Percentiles rank a stretch among this genome's conserved stretches.
Conservation (phyloP, 1,140 invertebrate species). For the Meteorus sp. region DNA sequence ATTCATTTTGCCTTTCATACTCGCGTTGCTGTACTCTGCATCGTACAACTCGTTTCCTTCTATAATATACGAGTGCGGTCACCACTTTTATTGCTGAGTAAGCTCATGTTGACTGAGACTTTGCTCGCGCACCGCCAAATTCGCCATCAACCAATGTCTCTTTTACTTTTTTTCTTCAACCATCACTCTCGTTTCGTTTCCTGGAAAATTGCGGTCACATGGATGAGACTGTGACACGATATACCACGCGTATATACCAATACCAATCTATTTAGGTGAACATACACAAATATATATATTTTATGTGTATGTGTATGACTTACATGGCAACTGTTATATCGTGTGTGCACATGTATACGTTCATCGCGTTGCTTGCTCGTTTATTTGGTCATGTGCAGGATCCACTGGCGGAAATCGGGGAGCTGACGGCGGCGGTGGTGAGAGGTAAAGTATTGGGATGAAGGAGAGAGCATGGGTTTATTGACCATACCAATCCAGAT, state of each 20-base stretch:
- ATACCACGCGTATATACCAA: not conserved
- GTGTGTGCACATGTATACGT: not conserved
- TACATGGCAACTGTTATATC: too few species aligned
- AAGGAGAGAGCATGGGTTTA: too few species aligned
- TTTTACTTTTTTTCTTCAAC: not conserved
- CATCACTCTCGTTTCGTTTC: not conserved
- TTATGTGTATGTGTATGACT: too few species aligned
- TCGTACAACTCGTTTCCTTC: not conserved
- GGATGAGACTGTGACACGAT: constrained; percentile 12
- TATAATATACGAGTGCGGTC: constrained; percentile 19
- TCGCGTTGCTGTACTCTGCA: not conserved
- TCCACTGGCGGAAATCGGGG: not conserved
- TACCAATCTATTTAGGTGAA: not conserved
- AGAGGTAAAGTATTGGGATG: too few species aligned
- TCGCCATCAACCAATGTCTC: too few species aligned
- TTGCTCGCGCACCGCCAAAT: too few species aligned
- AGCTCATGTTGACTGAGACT: constrained; percentile 8
- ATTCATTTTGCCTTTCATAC: too few species aligned
- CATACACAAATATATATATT: too few species aligned
- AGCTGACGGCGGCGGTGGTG: too few species aligned
- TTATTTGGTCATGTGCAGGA: not conserved
- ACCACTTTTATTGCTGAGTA: constrained; percentile 25
- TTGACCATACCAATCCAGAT: constrained; percentile 13
- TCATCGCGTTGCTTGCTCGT: not conserved
- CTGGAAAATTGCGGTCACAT: constrained; percentile 16